phyloP scores from a whole-genome alignment of 1,140 invertebrate species.

The Phthorimaea operculella region DNA sequence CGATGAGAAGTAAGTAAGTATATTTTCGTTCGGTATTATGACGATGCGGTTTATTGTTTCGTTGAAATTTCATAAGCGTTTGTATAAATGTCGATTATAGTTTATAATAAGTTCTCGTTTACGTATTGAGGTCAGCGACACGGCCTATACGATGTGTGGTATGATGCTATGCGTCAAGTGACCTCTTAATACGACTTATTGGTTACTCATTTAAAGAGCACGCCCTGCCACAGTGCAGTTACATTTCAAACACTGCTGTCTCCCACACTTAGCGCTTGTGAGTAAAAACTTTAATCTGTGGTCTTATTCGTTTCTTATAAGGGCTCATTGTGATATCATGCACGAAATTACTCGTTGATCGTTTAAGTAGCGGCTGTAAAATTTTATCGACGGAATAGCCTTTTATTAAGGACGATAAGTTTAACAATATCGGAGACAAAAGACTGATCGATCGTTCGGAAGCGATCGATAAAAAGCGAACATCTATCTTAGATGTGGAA shows the following conservation, averaged over 20 bases:
- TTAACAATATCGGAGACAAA: conserved; percentile 15
- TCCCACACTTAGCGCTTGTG: neutral
- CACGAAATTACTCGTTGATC: conserved; percentile 25
- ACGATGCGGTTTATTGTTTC: conserved; percentile 6
- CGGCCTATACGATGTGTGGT: conserved; percentile 47
- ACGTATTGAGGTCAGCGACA: conserved; percentile 58
- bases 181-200: conserved; percentile 63
- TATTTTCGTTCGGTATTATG: conserved; percentile 19
- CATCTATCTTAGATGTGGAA: conserved; percentile 29
- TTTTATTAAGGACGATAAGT: conserved; percentile 15
- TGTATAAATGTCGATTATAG: conserved; percentile 11
- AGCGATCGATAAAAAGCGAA: conserved; percentile 23
- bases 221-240: conserved; percentile 26
- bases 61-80: neutral
- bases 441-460: conserved; percentile 15
- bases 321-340: conserved; percentile 34
- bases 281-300: neutral
- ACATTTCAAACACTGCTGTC: neutral
- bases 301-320: conserved; percentile 32
- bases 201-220: conserved; percentile 58
- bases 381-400: conserved; percentile 24
- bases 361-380: conserved; percentile 22
- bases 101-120: conserved; percentile 43
- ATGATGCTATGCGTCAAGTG: conserved; percentile 53
- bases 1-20: conserved; percentile 30